phyloP scores from a whole-genome alignment of 1,140 invertebrate species.

The Drosophila leontia region DNA sequence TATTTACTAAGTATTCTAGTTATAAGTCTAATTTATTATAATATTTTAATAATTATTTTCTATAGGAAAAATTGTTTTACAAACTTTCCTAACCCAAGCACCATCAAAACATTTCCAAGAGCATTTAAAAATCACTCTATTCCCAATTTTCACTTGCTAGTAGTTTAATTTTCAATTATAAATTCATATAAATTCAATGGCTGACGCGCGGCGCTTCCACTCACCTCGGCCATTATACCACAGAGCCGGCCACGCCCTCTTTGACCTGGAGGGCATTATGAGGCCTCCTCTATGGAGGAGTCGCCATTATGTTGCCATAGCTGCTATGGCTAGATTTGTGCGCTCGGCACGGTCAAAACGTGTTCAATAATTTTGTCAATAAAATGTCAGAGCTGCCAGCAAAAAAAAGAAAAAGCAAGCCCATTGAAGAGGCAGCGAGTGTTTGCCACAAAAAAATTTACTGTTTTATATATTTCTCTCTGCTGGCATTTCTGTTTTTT shows the following conservation, averaged over 20 bases:
- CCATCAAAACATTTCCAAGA: constrained; percentile 4
- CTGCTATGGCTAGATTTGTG: constrained; percentile 52
- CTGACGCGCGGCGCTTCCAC: constrained; percentile 7
- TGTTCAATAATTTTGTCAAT: constrained; percentile 83
- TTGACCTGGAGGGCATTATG: constrained; percentile 17
- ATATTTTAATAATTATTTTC: no score
- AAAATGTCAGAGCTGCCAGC: constrained; percentile 60
- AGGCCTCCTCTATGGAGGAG: constrained; percentile 14
- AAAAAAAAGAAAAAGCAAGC: not conserved
- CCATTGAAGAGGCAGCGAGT: constrained; percentile 1
- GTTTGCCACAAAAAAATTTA: constrained; percentile 53
- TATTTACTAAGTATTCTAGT: no score
- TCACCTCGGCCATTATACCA: constrained; percentile 37
- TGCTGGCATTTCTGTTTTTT: constrained; percentile 15
- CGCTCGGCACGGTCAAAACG: constrained; percentile 62
- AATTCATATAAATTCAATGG: constrained; percentile 73
- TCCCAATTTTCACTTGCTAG: constrained; percentile 17
- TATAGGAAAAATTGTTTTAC: no score
- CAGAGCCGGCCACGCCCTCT: constrained; percentile 13
- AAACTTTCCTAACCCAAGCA: not conserved
- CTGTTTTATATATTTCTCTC: constrained; percentile 49
- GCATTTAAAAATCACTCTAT: constrained; percentile 11
- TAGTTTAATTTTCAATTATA: constrained; percentile 76
- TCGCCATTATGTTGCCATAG: constrained; percentile 50
- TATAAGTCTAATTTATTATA: no score